Percentiles rank a stretch among this genome's conserved stretches.
These are phyloP conservation scores for Ectropis grisescens DNA, from an alignment of 1,140 invertebrate genomes.

Conservation along the genomic window DNA sequence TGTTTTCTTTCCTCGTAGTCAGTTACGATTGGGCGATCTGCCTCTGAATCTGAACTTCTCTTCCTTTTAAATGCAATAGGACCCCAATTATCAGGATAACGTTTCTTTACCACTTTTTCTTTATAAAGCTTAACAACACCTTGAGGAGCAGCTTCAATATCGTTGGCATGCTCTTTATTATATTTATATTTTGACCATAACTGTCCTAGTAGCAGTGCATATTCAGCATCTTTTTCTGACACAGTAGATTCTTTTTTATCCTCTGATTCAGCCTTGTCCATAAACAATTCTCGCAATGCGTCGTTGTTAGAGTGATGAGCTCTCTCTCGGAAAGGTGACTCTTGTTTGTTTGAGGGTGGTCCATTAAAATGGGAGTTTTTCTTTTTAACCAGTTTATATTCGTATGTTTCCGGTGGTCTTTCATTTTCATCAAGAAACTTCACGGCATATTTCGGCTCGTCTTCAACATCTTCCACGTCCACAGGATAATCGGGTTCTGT, in stretches of 20 bases:
- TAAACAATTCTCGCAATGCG: conserved; percentile 69
- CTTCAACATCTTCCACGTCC: conserved; percentile 40
- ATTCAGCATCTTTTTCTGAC: conserved; percentile 66
- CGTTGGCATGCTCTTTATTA: conserved; percentile 45
- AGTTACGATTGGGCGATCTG: conserved; percentile 22
- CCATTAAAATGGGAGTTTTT: conserved; percentile 28
- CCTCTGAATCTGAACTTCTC: conserved; percentile 49
- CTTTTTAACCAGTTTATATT: conserved; percentile 57
- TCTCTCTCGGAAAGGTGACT: conserved; percentile 70
- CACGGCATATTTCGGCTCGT: conserved; percentile 44
- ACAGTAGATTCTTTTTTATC: conserved; percentile 52
- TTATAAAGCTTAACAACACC: conserved; percentile 57
- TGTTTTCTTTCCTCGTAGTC: conserved; percentile 49
- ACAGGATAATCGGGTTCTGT: conserved; percentile 49
- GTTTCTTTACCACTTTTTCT: conserved; percentile 60
- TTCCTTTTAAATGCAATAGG: conserved; percentile 66
- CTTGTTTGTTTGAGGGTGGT: conserved; percentile 26
- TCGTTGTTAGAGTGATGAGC: conserved; percentile 69
- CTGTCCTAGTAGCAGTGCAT: conserved; percentile 69
- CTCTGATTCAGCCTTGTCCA: conserved; percentile 64
- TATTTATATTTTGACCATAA: conserved; percentile 75
- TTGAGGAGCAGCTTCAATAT: conserved; percentile 35
- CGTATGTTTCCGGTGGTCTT: conserved; percentile 34
- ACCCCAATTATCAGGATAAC: conserved; percentile 58
- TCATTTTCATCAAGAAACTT: conserved; percentile 42